Base-by-base conservation (phyloP, 2,797 vertebrate species). In the Pangasius sanitwongsei region DNA sequence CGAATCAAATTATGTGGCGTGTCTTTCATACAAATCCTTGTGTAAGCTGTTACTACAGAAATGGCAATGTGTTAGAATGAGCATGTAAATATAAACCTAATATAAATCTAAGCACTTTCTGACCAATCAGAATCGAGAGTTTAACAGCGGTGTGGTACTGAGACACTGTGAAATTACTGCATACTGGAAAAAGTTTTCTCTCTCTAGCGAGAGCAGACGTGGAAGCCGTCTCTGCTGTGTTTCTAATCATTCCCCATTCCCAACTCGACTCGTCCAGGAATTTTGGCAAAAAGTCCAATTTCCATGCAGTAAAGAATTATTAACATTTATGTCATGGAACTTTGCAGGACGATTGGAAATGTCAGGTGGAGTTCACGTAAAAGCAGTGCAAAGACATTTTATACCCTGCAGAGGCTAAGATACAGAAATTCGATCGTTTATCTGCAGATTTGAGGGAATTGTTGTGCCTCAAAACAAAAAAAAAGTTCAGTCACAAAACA, bases 261-360 rank as follows among this genome's bases (percentile, higher is more conserved):
- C 50, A 41, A 53, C 61, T 63, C 61, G 4, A 20, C 37, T 86
- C 6, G n/a, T 59, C 83, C 61, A 80, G 83, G 61, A 86, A 80
- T 85, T 89, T 84, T 78, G 83, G 83, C 74, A 69, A 70, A 80
- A 59, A 59, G 61, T 48, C 59, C 2, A 48, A 85, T 53, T 67
- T 83, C 87, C 87, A 50, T 41, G 70, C 41, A 78, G 59, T 48
- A 77, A 83, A 69, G 69, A 37, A 77, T 15, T 2, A 9, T 12
- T 41, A 31, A 50, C 31, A 2, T 69, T 67, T 44, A 85, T 88
- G 82, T 69, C 82, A 69, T 88, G 72, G 61, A 55, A 77, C 31
- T 53, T 34, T 53, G 31, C n/a, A 12, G 48, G 74, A 78, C 4
- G 1, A 65, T 70, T 9, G 57, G 70, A 31, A 63, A 50, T 65